Percentiles rank a stretch among this genome's conserved stretches.
Evolutionary conservation across 1,140 invertebrate species (phyloP).

Genomic region (Halyomorpha halys): DNA sequence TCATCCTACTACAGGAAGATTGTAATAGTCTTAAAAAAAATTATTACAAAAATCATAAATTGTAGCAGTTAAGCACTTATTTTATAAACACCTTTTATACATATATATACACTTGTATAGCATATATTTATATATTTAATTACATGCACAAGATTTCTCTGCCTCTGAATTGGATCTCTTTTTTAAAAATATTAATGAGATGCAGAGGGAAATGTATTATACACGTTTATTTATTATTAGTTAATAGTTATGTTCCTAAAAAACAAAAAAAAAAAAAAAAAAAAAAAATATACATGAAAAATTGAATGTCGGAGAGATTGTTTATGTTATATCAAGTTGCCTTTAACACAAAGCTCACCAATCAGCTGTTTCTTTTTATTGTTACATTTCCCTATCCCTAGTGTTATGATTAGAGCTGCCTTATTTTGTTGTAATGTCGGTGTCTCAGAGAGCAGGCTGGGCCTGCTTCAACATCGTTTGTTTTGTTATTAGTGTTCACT

Average conservation of each 20-base stretch:
- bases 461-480: neutral
- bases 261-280: too few species aligned
- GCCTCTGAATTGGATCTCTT: slow-evolving; percentile 1
- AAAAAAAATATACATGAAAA: too few species aligned
- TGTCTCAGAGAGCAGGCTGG: neutral
- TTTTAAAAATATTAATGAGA: neutral
- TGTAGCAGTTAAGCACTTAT: too few species aligned
- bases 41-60: too few species aligned
- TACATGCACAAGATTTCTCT: neutral
- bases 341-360: slow-evolving; percentile 5
- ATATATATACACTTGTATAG: slow-evolving; percentile 6
- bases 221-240: slow-evolving; percentile 5
- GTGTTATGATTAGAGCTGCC: slow-evolving; percentile 7
- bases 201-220: neutral
- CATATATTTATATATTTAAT: slow-evolving; percentile 8
- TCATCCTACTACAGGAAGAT: too few species aligned
- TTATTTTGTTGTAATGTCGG: neutral
- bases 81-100: neutral
- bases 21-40: too few species aligned
- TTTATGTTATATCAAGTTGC: slow-evolving; percentile 1
- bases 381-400: slow-evolving; percentile 1
- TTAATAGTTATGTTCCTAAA: too few species aligned
- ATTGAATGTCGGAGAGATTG: too few species aligned
- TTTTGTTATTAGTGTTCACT: slow-evolving; percentile 2
- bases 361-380: neutral